A percentile compares a stretch with the other conserved stretches of the same genome.
These are phyloP conservation scores for Agraylea sexmaculata DNA, from an alignment of 1,140 invertebrate species.

Conservation along the genomic window DNA sequence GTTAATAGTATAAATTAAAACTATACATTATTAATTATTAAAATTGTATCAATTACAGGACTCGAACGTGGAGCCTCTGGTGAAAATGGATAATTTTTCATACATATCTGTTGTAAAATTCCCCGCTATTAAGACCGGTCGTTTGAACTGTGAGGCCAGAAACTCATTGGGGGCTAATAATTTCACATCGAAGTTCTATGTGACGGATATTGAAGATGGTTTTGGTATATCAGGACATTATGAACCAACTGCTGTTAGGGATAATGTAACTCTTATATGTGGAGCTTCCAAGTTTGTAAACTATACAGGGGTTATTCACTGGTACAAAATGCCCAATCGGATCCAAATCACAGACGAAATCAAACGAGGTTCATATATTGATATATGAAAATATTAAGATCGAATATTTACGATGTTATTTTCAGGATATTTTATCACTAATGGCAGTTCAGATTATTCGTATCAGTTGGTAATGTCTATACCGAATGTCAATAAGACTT, in stretches of 20 bases:
- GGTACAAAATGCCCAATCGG: constrained; percentile 18
- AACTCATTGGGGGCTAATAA: constrained; percentile 3
- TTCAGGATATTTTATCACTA: constrained; percentile 12
- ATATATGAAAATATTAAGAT: no score
- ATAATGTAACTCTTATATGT: constrained; percentile 40
- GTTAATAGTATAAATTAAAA: no score
- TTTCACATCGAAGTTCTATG: constrained; percentile 7
- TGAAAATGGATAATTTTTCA: background rate
- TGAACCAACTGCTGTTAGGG: constrained; percentile 36
- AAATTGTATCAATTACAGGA: no score
- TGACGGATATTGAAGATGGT: constrained; percentile 29
- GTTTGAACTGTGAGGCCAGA: constrained; percentile 10
- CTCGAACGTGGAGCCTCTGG: no score
- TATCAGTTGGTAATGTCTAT: constrained; percentile 15
- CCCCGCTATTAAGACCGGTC: constrained; percentile 9
- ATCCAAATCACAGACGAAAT: no score
- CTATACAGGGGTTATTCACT: constrained; percentile 33
- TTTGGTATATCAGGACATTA: constrained; percentile 29
- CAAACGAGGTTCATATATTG: no score
- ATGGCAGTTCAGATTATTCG: constrained; percentile 12
- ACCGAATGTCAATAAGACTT: constrained; percentile 15
- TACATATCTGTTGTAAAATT: constrained; percentile 3
- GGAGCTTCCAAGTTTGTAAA: constrained; percentile 40
- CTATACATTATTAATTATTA: no score
- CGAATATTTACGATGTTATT: constrained; percentile 2